phyloP scores from a whole-genome alignment of 2,113 vertebrate species.

The Perca flavescens region DNA sequence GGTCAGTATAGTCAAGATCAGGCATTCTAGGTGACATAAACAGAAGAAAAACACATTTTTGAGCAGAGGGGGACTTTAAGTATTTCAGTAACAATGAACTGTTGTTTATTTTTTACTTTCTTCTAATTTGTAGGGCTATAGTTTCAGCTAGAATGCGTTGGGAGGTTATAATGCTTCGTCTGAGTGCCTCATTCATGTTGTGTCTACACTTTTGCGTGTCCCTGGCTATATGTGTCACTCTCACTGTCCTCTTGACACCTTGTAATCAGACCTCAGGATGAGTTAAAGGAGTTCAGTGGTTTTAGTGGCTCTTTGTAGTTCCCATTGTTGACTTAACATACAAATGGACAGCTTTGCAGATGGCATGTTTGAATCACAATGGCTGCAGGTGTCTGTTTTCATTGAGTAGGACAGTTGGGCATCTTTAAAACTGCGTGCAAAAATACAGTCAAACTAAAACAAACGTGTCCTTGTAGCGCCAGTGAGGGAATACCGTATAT shows the following conservation, averaged over 20 bases:
- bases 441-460: neutral
- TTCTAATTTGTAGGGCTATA: no score
- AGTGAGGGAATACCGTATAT: neutral
- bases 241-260: neutral
- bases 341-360: neutral
- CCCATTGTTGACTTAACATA: neutral
- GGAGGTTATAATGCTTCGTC: no score
- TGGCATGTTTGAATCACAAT: neutral
- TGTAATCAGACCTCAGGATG: neutral
- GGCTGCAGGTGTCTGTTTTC: neutral
- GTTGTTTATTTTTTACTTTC: no score
- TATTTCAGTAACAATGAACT: no score
- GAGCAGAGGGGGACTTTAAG: no score
- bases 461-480: neutral
- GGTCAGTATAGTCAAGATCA: no score
- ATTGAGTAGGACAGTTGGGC: neutral
- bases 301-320: neutral
- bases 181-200: no score
- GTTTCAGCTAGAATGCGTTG: no score
- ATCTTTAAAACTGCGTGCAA: neutral
- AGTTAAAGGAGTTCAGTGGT: neutral
- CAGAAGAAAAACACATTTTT: no score
- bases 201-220: no score
- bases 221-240: neutral
- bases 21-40: no score